These are phyloP conservation scores for Drosophila anceps DNA, from an alignment of 2,888 invertebrate species.

Conservation along the genomic window DNA sequence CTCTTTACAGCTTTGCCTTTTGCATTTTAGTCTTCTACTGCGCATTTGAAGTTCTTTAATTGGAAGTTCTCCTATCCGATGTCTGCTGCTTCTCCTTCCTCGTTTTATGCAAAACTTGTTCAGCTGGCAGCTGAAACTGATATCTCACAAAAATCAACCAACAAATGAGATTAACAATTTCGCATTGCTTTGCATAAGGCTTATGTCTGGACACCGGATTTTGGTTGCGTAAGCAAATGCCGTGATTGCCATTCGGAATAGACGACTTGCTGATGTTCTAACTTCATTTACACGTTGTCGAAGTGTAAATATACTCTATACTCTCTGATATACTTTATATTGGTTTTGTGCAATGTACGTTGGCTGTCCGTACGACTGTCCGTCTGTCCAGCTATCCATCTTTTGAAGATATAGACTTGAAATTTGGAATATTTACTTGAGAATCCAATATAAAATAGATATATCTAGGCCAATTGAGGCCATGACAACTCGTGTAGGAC, in stretches of 20 bases:
- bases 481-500: no score
- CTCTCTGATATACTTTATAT: no score
- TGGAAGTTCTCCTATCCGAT: background rate
- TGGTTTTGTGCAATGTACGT: background rate
- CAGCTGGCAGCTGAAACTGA: conserved; percentile 23
- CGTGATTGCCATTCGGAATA: background rate
- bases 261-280: background rate
- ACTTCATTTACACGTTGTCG: background rate
- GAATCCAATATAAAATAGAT: no score
- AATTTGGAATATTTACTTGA: no score
- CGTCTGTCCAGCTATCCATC: no score
- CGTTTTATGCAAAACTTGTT: conserved; percentile 29
- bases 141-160: conserved; percentile 17
- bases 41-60: background rate
- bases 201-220: conserved; percentile 12
- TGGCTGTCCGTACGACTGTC: no score
- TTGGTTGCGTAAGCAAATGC: conserved; percentile 11
- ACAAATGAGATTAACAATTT: conserved; percentile 30
- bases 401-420: no score
- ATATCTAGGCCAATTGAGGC: no score
- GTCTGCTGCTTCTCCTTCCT: background rate
- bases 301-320: background rate
- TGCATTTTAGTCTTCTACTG: background rate
- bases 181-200: conserved; percentile 36
- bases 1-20: background rate